These are phyloP conservation scores for Pyrrhosoma nymphula DNA, from an alignment of 2,888 invertebrate species.

Conservation along the genomic window DNA sequence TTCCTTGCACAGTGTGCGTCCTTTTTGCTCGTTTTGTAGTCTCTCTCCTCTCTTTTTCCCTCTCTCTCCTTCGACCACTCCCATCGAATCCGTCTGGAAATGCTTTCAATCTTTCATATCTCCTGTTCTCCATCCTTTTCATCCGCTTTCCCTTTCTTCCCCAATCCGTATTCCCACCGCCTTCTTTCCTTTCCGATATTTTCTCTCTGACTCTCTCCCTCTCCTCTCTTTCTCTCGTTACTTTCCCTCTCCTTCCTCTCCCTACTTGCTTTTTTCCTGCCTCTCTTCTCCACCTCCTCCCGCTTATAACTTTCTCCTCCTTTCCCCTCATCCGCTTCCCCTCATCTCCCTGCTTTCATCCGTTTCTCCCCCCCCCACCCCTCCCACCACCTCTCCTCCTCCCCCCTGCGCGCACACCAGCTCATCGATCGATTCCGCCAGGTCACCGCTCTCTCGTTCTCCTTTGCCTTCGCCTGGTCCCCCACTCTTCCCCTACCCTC, in stretches of 20 bases:
- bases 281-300: not conserved
- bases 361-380: not conserved
- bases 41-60: too few species aligned
- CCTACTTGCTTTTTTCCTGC: not conserved
- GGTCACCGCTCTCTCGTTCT: slow-evolving; percentile 38
- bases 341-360: not conserved
- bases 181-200: not conserved
- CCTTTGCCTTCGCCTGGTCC: slow-evolving; percentile 23
- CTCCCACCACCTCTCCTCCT: not conserved
- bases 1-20: not conserved
- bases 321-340: not conserved
- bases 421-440: slow-evolving; percentile 65
- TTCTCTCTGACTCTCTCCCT: not conserved
- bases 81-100: not conserved
- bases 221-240: not conserved
- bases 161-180: not conserved
- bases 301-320: not conserved
- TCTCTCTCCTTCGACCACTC: not conserved
- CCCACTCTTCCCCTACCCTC: not conserved
- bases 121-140: not conserved
- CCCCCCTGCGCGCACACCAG: slow-evolving; percentile 33
- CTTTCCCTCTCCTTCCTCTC: not conserved
- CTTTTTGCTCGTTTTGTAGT: too few species aligned
- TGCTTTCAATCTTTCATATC: not conserved
- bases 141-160: slow-evolving; percentile 24